Conservation (phyloP, 2,113 vertebrate species). For the Pipra filicauda region DNA sequence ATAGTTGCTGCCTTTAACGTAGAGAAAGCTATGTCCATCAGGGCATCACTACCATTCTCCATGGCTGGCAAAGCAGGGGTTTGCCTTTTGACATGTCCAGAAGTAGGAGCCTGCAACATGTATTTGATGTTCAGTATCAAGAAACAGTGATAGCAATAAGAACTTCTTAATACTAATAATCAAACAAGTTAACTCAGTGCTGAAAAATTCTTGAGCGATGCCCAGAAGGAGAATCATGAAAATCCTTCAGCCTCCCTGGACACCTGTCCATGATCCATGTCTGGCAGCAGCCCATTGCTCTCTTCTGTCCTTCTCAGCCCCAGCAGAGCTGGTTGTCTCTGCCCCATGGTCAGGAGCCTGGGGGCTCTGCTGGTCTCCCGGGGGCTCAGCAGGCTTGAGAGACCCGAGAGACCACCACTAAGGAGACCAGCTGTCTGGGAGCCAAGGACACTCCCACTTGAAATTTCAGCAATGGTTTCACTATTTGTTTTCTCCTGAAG, state of each 20-base stretch:
- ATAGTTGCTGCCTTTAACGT: not conserved
- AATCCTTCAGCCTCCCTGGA: not conserved
- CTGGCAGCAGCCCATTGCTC: not conserved
- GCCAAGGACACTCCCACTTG: not conserved
- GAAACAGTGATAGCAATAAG: not conserved
- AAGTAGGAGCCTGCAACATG: not conserved
- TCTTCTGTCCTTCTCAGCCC: not conserved
- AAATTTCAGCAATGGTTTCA: not conserved
- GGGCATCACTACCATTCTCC: not conserved
- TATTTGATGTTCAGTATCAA: not conserved
- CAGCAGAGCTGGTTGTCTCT: not conserved
- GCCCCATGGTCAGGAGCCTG: not conserved
- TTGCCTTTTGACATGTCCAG: not conserved
- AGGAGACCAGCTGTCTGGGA: not conserved
- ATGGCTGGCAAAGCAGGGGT: not conserved
- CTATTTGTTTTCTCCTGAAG: not conserved
- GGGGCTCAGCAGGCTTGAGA: not conserved
- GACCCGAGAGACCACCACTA: accelerated
- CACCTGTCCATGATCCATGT: accelerated
- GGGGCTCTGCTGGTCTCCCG: not conserved
- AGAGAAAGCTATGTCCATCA: not conserved
- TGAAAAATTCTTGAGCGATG: not conserved
- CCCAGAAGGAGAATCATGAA: not conserved
- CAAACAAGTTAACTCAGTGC: not conserved
- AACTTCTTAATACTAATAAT: not conserved